Percentiles rank a stretch among this genome's conserved stretches.
Evolutionary conservation across 2,113 vertebrate genomes (phyloP).

Genomic region (Cephalopholis sonnerati): DNA sequence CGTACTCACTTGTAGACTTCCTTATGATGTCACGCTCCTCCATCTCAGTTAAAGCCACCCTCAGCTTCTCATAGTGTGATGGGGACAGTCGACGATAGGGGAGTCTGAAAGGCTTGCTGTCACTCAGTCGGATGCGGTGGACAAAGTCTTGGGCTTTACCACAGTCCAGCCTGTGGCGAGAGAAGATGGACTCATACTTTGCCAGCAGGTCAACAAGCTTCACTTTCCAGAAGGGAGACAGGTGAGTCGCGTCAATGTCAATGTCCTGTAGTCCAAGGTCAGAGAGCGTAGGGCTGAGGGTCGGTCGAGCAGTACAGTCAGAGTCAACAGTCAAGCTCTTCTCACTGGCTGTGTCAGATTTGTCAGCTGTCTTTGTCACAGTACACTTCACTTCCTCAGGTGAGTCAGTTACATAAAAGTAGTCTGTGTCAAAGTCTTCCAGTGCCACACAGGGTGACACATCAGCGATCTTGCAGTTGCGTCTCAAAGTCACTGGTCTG

Average conservation of each 20-base stretch:
- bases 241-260: background rate
- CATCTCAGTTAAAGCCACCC: conserved; percentile 37
- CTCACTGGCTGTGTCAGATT: background rate
- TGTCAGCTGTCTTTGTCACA: background rate
- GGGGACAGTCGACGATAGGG: background rate
- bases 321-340: conserved; percentile 24
- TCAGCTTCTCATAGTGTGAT: background rate
- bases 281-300: no score
- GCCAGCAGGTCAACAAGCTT: background rate
- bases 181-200: background rate
- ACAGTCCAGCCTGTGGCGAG: background rate
- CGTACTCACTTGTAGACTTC: conserved; percentile 39
- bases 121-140: background rate
- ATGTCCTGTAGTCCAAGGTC: background rate
- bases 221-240: background rate
- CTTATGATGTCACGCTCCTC: conserved; percentile 44
- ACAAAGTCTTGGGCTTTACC: background rate
- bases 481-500: conserved; percentile 30
- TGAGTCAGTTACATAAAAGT: background rate
- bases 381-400: background rate
- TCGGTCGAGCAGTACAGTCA: background rate
- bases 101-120: background rate
- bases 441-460: conserved; percentile 48
- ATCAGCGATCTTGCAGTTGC: conserved; percentile 46
- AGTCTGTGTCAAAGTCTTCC: conserved; percentile 43